Percentiles rank a stretch among this genome's conserved stretches.
Conservation (phyloP, 1,140 invertebrate species). For the Lysiphlebus fabarum region DNA sequence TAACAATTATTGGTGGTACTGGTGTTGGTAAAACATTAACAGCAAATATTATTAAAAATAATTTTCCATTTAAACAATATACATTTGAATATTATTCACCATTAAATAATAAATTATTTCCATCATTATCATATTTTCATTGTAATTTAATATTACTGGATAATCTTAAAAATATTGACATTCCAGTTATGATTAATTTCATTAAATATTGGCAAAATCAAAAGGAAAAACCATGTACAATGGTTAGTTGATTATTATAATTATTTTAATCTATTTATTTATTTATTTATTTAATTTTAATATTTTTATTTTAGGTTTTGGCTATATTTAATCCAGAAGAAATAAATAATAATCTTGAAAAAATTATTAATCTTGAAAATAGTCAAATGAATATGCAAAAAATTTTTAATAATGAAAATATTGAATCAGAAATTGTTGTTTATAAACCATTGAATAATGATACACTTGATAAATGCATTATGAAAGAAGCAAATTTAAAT, state of each 20-base stretch:
- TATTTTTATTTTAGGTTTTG: conserved; percentile 19
- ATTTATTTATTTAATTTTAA: too few relatives aligned
- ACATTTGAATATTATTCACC: conserved; percentile 34
- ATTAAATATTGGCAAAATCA: conserved; percentile 22
- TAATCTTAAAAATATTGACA: conserved; percentile 38
- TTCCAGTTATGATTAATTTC: conserved; percentile 29
- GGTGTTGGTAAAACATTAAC: conserved; percentile 51
- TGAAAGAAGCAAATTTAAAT: conserved; percentile 30
- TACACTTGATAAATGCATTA: conserved; percentile 40
- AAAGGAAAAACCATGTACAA: conserved; percentile 31
- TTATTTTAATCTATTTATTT: too few relatives aligned
- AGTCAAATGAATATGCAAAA: conserved; percentile 28
- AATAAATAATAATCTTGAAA: conserved; percentile 28
- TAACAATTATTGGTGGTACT: conserved; percentile 43
- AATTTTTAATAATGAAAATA: conserved; percentile 25
- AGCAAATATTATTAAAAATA: conserved; percentile 39
- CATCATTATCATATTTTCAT: conserved; percentile 27
- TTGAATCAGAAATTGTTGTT: conserved; percentile 30
- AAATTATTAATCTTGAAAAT: conserved; percentile 29
- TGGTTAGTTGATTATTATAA: too few relatives aligned
- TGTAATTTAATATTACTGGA: conserved; percentile 45
- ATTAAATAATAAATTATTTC: conserved; percentile 18
- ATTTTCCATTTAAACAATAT: conserved; percentile 27
- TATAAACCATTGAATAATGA: conserved; percentile 31
- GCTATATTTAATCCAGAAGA: conserved; percentile 41